These are phyloP conservation scores for Falco cherrug DNA, from an alignment of 2,797 vertebrate species.

Conservation along the genomic window DNA sequence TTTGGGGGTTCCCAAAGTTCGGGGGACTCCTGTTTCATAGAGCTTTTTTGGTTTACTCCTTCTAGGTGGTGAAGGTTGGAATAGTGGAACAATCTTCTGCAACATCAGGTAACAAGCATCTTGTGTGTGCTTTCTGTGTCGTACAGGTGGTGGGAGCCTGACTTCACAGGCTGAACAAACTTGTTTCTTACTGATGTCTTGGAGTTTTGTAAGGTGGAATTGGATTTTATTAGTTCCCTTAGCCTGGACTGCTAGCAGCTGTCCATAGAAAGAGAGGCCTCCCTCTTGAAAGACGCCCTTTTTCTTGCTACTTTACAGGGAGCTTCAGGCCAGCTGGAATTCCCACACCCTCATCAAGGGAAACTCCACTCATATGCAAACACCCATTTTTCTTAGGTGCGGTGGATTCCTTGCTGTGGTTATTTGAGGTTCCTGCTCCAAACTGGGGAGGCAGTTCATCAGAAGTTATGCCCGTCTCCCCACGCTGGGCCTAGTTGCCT, in stretches of 20 bases:
- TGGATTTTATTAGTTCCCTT: not conserved
- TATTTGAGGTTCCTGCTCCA: not conserved
- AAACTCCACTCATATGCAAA: not conserved
- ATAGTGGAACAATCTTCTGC: slow-evolving; percentile 93
- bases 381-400: rapidly evolving
- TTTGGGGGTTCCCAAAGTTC: not conserved
- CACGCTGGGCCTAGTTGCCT: not conserved
- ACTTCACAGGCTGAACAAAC: not conserved
- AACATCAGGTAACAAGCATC: slow-evolving; percentile 83
- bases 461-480: not conserved
- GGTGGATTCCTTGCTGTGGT: not conserved
- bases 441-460: not conserved
- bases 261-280: not conserved
- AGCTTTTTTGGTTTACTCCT: not conserved
- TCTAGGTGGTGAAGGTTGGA: slow-evolving; percentile 95
- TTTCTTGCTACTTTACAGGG: not conserved
- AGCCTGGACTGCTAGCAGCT: not conserved
- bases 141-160: not conserved
- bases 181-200: not conserved
- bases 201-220: not conserved
- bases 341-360: not conserved
- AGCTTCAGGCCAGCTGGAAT: not conserved
- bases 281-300: not conserved
- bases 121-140: not conserved
- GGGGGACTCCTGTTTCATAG: not conserved